Base-by-base conservation (phyloP, 2,113 vertebrate species). In the Mungos mungo region DNA sequence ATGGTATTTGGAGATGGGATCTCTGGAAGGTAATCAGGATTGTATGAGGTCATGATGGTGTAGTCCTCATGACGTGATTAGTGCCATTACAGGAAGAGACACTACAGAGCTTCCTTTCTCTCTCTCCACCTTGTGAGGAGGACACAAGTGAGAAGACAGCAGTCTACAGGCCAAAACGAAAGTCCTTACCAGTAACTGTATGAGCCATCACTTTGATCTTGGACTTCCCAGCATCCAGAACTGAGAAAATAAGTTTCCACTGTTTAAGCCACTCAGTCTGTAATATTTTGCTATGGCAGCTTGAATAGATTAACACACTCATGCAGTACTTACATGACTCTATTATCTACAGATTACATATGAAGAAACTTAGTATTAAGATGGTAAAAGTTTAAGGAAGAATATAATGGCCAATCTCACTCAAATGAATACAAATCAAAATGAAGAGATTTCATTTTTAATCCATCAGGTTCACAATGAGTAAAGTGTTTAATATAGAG, bases 381-480 rank as follows among this genome's bases (percentile, higher is more conserved):
- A 95, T 52, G 31, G 47, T 54, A 95, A 87, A 13, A 92, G 72
- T 85, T 96, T 9, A 84, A 83, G 8, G 31, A 79, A 96, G 94
- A 95, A 77, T 1, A 23, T 15, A 90, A 92, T 3, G 19, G n/a
- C 93, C 65, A 63, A 31, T 88, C 31, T 84, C 38, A 76, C 15
- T 88, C 50, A 81, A 84, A 54, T 81, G 33, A 94, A n/a, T 63
- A 29, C 31, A 79, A 87, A 87, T 52, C 57, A 95, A 91, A 97
- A 94, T 71, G 21, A 83, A 35, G 7, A 0, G 3, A 33, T 93
- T 82, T 35, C 16, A 74, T 47, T 14, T 89, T 93, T 82, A 47
- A 96, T 86, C 18, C 5, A 76, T 57, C 33, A 63, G 19, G 35
- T 45, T 38, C 13, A 2, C 12, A 87, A 96, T 6, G 7, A 79